Percentiles rank a stretch among this genome's conserved stretches.
phyloP scores from a whole-genome alignment of 2,797 vertebrate species.

The Bradypus variegatus region DNA sequence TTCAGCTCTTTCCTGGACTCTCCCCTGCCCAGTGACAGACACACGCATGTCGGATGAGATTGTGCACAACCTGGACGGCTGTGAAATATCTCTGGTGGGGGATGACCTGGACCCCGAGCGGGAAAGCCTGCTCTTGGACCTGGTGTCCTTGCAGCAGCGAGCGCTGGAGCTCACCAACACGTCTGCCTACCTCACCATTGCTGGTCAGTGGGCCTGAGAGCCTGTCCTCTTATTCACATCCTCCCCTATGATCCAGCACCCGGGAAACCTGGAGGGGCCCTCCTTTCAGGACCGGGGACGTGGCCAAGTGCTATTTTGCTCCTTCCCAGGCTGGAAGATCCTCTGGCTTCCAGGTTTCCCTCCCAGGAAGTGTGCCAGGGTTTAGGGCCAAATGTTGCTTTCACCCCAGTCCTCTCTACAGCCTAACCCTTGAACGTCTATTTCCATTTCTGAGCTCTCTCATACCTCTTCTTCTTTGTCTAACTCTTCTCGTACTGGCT shows the following conservation, averaged over 20 bases:
- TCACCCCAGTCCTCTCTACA: background rate
- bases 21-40: slow-evolving; percentile 71
- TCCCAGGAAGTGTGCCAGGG: background rate
- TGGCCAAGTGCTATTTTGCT: background rate
- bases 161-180: slow-evolving; percentile 95
- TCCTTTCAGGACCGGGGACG: background rate
- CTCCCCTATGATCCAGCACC: background rate
- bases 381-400: background rate
- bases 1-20: background rate
- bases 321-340: background rate
- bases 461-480: background rate
- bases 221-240: background rate
- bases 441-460: background rate
- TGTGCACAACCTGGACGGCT: slow-evolving; percentile 96
- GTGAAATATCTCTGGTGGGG: slow-evolving; percentile 92
- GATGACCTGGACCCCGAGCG: slow-evolving; percentile 91
- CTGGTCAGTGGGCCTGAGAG: background rate
- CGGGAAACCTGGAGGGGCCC: background rate
- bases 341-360: background rate
- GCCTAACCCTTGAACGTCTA: background rate
- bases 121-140: slow-evolving; percentile 91
- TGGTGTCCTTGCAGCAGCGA: slow-evolving; percentile 86
- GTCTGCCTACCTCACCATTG: slow-evolving; percentile 86
- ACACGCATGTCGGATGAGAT: slow-evolving; percentile 95
- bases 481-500: background rate